These are phyloP conservation scores for Trachelus stipa DNA, from an alignment of 2,888 invertebrate genomes.

Conservation along the genomic window DNA sequence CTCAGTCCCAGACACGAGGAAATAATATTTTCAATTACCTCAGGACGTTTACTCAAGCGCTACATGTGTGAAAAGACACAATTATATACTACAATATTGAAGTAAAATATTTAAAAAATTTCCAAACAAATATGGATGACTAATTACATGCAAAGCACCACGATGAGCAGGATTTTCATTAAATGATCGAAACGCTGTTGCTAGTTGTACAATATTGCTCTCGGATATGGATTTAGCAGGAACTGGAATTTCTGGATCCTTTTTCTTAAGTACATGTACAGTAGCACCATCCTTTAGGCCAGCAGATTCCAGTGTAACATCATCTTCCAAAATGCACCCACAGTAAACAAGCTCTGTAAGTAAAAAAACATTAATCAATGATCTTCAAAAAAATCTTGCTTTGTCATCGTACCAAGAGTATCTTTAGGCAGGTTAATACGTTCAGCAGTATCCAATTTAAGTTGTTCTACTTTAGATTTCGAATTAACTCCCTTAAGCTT, in stretches of 20 bases:
- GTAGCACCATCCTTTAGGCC: conserved; percentile 71
- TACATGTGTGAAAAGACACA: conserved; percentile 29
- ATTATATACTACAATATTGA: background rate
- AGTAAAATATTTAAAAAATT: conserved; percentile 13
- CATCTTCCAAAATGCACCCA: conserved; percentile 77
- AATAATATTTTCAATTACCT: conserved; percentile 76
- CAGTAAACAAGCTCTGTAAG: conserved; percentile 77
- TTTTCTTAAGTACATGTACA: conserved; percentile 69
- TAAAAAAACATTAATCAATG: conserved; percentile 19
- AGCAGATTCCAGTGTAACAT: conserved; percentile 73
- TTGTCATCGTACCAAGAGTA: conserved; percentile 68
- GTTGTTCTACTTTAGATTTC: conserved; percentile 72
- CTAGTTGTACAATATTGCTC: conserved; percentile 73
- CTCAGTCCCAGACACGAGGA: conserved; percentile 77
- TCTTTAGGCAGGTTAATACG: conserved; percentile 71
- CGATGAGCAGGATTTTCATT: conserved; percentile 73
- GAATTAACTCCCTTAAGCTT: conserved; percentile 74
- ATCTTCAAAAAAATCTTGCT: background rate
- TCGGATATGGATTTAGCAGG: conserved; percentile 70
- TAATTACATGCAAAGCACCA: conserved; percentile 74
- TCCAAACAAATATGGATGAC: conserved; percentile 1
- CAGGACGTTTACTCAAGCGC: conserved; percentile 64
- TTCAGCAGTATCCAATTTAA: conserved; percentile 72
- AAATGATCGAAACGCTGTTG: conserved; percentile 74
- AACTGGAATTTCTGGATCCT: conserved; percentile 57